These are phyloP conservation scores for Euspilapteryx auroguttella DNA, from an alignment of 2,888 invertebrate species.

Conservation along the genomic window DNA sequence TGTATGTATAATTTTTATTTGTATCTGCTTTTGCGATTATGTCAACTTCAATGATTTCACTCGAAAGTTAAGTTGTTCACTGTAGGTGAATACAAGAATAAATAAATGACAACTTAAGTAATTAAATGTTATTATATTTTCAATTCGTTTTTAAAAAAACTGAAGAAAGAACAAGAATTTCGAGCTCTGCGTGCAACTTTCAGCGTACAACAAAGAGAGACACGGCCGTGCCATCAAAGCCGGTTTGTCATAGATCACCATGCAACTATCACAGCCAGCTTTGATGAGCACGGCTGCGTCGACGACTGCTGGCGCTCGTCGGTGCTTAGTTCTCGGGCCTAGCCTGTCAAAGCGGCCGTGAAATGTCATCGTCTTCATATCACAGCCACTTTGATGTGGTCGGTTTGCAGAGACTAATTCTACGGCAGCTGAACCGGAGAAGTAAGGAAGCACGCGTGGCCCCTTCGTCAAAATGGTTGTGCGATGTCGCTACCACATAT, in stretches of 20 bases:
- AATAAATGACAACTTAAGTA: no score
- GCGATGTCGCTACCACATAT: conserved; percentile 72
- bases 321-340: conserved; percentile 51
- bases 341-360: conserved; percentile 88
- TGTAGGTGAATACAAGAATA: no score
- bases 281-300: conserved; percentile 85
- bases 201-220: no score
- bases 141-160: no score
- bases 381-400: conserved; percentile 98
- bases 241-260: conserved; percentile 77
- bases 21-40: no score
- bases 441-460: conserved; percentile 17
- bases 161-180: no score
- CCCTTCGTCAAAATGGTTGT: conserved; percentile 81
- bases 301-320: conserved; percentile 11
- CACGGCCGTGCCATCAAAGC: conserved; percentile 73
- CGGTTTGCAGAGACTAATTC: conserved; percentile 52
- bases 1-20: neutral
- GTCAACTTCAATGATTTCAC: no score
- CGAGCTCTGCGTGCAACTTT: no score
- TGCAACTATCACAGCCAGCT: conserved; percentile 91
- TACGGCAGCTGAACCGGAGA: conserved; percentile 3
- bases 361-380: conserved; percentile 78
- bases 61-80: no score
- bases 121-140: no score